phyloP scores from a whole-genome alignment of 2,888 invertebrate species.

The Clunio marinus region DNA sequence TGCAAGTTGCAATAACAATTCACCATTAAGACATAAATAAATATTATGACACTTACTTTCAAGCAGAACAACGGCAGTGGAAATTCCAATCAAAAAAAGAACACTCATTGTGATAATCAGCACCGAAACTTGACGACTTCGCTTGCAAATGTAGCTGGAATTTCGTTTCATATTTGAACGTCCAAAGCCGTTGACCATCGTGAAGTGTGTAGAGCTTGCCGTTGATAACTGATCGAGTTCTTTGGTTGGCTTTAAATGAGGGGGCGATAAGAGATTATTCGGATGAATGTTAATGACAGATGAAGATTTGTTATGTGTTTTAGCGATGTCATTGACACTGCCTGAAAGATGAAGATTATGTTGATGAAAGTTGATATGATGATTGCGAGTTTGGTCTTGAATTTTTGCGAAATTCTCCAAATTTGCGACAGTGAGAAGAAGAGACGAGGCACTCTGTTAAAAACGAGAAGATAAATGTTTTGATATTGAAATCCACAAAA shows the following conservation, averaged over 20 bases:
- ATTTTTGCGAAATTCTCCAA: conserved; percentile 57
- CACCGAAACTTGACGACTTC: conserved; percentile 18
- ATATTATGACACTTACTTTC: conserved; percentile 27
- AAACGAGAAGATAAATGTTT: conserved; percentile 45
- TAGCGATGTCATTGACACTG: background rate
- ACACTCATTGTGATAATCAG: conserved; percentile 30
- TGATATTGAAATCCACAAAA: background rate
- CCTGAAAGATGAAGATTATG: background rate
- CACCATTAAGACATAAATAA: no score
- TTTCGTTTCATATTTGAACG: conserved; percentile 59
- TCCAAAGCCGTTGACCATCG: conserved; percentile 73
- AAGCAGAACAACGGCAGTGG: conserved; percentile 20
- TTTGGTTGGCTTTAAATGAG: conserved; percentile 48
- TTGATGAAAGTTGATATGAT: no score
- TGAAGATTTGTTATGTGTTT: background rate
- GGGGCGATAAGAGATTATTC: conserved; percentile 34
- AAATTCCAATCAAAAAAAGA: conserved; percentile 22
- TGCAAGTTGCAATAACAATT: no score
- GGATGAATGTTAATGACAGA: conserved; percentile 26
- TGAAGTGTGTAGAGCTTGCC: conserved; percentile 83
- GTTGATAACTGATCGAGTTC: conserved; percentile 67
- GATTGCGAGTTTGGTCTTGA: conserved; percentile 48
- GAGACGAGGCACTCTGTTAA: conserved; percentile 70
- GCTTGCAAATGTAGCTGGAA: conserved; percentile 45
- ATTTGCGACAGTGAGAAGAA: conserved; percentile 75